Base-by-base conservation (phyloP, 2,888 invertebrate species). In the Acronicta aceris region DNA sequence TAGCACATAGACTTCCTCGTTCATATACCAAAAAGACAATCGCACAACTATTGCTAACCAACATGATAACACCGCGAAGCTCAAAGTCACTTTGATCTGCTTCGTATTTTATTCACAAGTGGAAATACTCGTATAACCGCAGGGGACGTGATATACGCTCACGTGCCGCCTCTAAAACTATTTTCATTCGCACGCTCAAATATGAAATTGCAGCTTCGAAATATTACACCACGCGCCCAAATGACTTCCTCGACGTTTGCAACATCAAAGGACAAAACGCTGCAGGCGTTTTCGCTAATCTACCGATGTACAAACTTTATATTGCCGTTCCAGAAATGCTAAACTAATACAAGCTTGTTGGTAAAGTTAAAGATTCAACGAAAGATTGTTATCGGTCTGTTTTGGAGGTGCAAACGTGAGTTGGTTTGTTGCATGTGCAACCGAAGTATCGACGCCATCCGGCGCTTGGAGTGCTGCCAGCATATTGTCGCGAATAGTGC, bases 381-480 rank as follows among this genome's bases (percentile, higher is more conserved):
- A 47, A 61, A 51, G 57, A 45, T 25, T 41, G 27, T 25, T 51
- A 57, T 56, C 53, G 61, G 36, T 30, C 45, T 46, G 60, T 51
- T 60, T 47, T 33, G 43, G 59, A 64, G 50, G 64, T 72, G 64
- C 54, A 65, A 53, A 61, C 43, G 60, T 53, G 40, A 16, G 43
- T 66, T 68, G 62, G 64, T 62, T 45, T 51, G 71, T 56, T 85
- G 85, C 85, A 84, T 78, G 75, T 83, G 83, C 75, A 75, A 57
- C 59, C 69, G 74, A 81, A 77, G 81, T 81, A 82, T 81, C 76
- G 81, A 81, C 80, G 84, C 74, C 81, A 77, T 81, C 81, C 81
- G 86, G 88, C 86, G 87, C 84, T 89, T 92, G 92, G 92, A 90
- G 76, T 57, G 54, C 21, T 85, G 92, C 92, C 93, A 92, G 87